Base-by-base conservation (phyloP, 2,888 invertebrate genomes). In the Hylaea fasciaria region DNA sequence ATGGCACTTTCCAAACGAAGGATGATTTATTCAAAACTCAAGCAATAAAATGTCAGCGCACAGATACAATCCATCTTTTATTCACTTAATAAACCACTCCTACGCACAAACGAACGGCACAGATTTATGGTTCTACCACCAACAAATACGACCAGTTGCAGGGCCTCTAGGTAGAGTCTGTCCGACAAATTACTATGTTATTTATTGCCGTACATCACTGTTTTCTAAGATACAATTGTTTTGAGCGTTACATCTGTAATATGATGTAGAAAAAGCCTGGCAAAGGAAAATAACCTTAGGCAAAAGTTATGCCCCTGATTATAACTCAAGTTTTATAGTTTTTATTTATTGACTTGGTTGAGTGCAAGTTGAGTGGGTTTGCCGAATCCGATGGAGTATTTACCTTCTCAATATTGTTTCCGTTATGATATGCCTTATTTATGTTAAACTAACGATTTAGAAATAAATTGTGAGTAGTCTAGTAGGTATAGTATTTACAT, bases 31-130 rank as follows among this genome's bases (percentile, higher is more conserved):
- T 50, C 40, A 46, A 49, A 14, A 35, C 11, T 12, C 45, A 46
- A 43, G 49, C 39, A 62, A 57, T 62, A 62, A 61, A 49, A 57
- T 54, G 57, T 62, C 62, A 62, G 35, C 57, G 9, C 10, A 48
- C 29, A 13, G 35, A 13, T 44, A 16, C 43, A 39, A 59, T 59
- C 41, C 43, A 54, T 59, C 59, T 45, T 54, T 59, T 54, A 54
- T 54, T 59, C 59, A 59, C 53, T 49, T 54, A 49, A 59, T 59
- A 59, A 59, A 54, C 53, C 49, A 49, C 49, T 29, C 39, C 44
- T 45, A 44, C 32, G 41, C 16, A 55, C 17, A 46, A 55, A 41
- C 51, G 16, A 55, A 55, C 60, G 55, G 45, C 40, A 14, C n/a
- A 39, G 51, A 61, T 51, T 51, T 56, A 61, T 61, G 43, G 43